These are phyloP conservation scores for Dryadula phaetusa DNA, from an alignment of 2,888 invertebrate species.

Conservation along the genomic window DNA sequence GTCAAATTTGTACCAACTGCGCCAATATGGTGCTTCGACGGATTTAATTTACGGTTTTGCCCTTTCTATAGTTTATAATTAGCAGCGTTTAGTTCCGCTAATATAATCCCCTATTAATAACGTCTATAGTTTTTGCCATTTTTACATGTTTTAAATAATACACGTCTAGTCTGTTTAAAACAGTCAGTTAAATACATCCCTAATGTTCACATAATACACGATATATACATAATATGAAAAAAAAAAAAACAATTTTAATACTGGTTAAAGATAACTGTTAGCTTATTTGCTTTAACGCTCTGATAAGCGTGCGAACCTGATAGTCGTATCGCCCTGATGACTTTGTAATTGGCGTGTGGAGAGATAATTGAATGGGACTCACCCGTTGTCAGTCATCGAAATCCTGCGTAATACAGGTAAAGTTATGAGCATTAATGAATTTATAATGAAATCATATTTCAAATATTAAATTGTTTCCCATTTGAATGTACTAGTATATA, in stretches of 20 bases:
- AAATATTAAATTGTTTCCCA: background rate
- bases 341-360: slow-evolving; percentile 38
- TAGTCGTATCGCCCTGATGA: slow-evolving; percentile 43
- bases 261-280: slow-evolving; percentile 2
- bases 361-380: slow-evolving; percentile 29
- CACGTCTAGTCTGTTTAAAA: no score
- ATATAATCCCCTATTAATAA: no score
- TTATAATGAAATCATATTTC: background rate
- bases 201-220: background rate
- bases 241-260: slow-evolving; percentile 20
- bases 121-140: no score
- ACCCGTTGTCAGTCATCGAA: slow-evolving; percentile 21
- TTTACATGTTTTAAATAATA: no score
- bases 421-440: background rate
- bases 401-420: background rate
- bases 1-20: no score
- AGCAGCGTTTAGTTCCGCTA: no score
- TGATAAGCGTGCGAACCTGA: slow-evolving; percentile 46
- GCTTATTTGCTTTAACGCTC: slow-evolving; percentile 31
- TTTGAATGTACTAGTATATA: no score
- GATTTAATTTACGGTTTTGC: no score
- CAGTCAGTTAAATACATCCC: no score
- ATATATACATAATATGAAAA: no score
- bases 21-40: no score
- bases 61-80: no score